Evolutionary conservation across 1,140 invertebrate genomes (phyloP).

Genomic region (Temnothorax curvispinosus): DNA sequence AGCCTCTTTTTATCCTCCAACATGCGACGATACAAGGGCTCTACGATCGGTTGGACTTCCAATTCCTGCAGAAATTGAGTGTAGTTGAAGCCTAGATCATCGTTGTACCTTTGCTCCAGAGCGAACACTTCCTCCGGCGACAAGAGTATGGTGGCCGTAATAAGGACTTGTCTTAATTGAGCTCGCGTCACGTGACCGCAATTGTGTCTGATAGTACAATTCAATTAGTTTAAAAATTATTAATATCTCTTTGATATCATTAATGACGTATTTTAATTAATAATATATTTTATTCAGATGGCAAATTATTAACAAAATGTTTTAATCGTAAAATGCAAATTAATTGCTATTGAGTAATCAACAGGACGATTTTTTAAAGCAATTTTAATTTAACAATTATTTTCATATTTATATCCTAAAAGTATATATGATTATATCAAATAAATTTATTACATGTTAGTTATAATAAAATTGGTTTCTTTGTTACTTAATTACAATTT

Average conservation of each 20-base stretch:
- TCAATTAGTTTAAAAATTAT: conserved; percentile 18
- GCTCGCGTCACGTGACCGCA: conserved; percentile 89
- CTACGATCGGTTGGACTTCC: conserved; percentile 79
- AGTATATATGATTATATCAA: background rate
- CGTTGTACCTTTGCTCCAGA: conserved; percentile 88
- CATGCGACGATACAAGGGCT: conserved; percentile 78
- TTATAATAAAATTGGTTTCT: background rate
- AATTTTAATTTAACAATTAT: background rate
- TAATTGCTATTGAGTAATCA: background rate
- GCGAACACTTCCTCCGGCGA: conserved; percentile 88
- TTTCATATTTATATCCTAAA: background rate
- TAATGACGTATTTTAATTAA: background rate
- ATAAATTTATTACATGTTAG: background rate
- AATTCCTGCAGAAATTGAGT: conserved; percentile 88
- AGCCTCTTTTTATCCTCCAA: conserved; percentile 78
- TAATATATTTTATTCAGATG: background rate
- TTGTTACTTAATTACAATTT: background rate
- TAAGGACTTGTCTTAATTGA: conserved; percentile 89
- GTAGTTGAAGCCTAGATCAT: conserved; percentile 91
- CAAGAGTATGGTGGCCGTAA: conserved; percentile 88
- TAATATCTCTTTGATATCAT: background rate
- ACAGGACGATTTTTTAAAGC: background rate
- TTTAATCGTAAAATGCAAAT: background rate
- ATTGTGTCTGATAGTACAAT: conserved; percentile 85
- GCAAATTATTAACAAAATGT: background rate